A percentile compares a stretch with the other conserved stretches of the same genome.
phyloP scores from a whole-genome alignment of 2,113 vertebrate genomes.

The Megaceryle maxima region DNA sequence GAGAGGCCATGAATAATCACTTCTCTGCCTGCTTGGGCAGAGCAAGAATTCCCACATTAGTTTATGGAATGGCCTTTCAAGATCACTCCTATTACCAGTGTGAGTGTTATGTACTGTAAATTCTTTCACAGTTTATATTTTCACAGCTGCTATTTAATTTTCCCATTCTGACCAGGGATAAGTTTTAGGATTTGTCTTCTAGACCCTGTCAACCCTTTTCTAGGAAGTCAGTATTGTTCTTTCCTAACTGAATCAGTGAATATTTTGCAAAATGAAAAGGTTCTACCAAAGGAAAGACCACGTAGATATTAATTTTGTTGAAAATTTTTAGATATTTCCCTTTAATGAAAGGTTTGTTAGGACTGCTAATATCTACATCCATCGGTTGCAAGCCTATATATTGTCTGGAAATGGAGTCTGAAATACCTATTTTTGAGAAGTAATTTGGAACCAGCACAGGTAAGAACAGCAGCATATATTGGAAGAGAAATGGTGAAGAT shows the following conservation, averaged over 20 bases:
- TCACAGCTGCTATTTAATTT: background rate
- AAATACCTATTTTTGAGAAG: background rate
- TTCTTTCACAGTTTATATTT: background rate
- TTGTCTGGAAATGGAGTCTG: background rate
- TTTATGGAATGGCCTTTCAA: background rate
- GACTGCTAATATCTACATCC: background rate
- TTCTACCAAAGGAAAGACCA: background rate
- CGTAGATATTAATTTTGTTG: background rate
- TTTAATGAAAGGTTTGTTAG: background rate
- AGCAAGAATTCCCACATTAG: background rate
- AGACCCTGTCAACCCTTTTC: background rate
- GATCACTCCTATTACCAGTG: background rate
- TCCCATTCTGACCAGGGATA: background rate
- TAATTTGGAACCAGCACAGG: background rate
- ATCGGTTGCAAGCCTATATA: background rate
- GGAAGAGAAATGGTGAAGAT: background rate
- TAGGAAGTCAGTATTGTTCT: background rate
- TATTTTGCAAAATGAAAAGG: background rate
- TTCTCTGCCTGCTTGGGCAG: background rate
- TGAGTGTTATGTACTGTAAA: background rate
- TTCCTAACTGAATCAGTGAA: background rate
- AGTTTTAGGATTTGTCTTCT: background rate
- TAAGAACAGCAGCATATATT: background rate
- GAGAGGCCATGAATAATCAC: background rate
- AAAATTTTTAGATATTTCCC: background rate